Evolutionary conservation across 2,888 invertebrate genomes (phyloP), one percentile per base, ranked within the genome.

Genomic region (Agapetus fuscipes): DNA sequence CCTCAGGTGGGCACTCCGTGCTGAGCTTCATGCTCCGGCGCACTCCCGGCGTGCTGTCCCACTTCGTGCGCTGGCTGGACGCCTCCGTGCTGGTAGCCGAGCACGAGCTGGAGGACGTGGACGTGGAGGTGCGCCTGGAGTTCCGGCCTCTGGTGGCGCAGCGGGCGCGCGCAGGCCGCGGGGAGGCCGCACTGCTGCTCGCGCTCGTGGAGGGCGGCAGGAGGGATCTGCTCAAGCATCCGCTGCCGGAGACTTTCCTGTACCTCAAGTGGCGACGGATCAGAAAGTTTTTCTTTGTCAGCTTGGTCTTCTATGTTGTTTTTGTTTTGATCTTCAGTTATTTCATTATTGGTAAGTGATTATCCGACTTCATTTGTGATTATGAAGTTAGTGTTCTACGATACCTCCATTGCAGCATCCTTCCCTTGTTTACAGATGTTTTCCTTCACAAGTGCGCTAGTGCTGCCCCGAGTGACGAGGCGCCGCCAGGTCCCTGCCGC

Each of bases 31-130:
- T 89, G 39, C 81, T 86, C 1, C 74, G 87, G n/a, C 72, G 86
- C 48, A 88, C 86, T 0, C 88, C 89, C 0, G 84, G 87, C 49
- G 83, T 86, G 3, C 71, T 88, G 29, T 81, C 84, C 0, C 76
- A 80, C 35, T 73, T 83, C 37, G 60, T 80, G 34, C 62, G 72
- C 31, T 81, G 83, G 55, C 71, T 88, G 30, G 85, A 87, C 51
- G 72, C 78, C 25, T 80, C 85, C 0, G 80, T 88, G 10, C 78
- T 80, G 49, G 71, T 85, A 5, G 83, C 83, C 52, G 88, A 88
- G 53, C 86, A 88, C 52, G 88, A 89, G 56, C 68, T 88, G 15
- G 86, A 86, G 0, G 88, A 89, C 51, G 83, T 86, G 0, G 88
- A 89, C 54, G 88, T 88, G 52, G 87, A 88, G 57, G 20, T 27